Conservation (phyloP, 2,113 vertebrate species). For the Salminus brasiliensis region DNA sequence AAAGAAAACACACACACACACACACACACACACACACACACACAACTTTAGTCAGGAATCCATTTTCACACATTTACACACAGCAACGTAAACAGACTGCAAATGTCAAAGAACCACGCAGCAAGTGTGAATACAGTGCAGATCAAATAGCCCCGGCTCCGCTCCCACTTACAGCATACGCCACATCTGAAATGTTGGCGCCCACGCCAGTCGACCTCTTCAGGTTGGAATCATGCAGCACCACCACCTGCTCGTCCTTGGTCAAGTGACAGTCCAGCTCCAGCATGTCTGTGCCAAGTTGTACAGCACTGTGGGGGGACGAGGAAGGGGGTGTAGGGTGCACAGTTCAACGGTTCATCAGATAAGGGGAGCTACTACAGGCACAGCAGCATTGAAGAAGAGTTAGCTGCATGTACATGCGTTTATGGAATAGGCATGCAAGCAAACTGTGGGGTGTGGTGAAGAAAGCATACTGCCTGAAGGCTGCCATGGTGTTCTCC, state of each 20-base stretch:
- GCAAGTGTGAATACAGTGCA: conserved; percentile 5
- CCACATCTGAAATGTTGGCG: conserved; percentile 81
- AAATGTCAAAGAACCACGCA: conserved; percentile 6
- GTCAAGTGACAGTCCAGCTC: conserved; percentile 97
- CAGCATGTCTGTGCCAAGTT: conserved; percentile 94
- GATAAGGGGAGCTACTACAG: not conserved
- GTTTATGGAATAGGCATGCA: not conserved
- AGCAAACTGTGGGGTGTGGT: not conserved
- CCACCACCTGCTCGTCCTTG: conserved; percentile 93
- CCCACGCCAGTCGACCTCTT: conserved; percentile 86
- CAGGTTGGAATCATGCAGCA: conserved; percentile 91
- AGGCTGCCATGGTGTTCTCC: conserved; percentile 97
- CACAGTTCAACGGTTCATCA: not conserved
- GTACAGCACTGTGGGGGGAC: conserved; percentile 80
- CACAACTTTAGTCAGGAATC: not conserved
- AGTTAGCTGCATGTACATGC: not conserved
- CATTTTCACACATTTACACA: not conserved
- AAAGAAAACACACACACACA: conserved; percentile 15
- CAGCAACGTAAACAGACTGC: not conserved
- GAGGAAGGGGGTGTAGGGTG: not conserved
- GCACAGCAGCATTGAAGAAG: not conserved
- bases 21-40: conserved; percentile 39
- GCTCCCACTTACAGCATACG: conserved; percentile 85
- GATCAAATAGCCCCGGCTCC: not conserved
- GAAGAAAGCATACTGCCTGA: conserved; percentile 87